Evolutionary conservation across 2,888 invertebrate genomes (phyloP), one percentile per base, ranked within the genome.

Genomic region (Anarsia innoxiella): DNA sequence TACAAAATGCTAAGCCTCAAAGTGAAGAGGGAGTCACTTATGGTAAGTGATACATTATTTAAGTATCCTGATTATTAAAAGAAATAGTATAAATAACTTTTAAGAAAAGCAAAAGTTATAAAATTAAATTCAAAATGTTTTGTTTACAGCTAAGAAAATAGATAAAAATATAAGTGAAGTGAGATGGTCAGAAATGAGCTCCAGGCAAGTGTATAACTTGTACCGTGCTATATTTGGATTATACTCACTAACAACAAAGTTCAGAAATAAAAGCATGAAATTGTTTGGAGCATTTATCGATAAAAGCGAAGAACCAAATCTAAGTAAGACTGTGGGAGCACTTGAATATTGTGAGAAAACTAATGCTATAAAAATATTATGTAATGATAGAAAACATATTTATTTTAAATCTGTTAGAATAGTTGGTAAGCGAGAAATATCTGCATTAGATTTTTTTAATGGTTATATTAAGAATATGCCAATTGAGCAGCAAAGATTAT

Each of bases 381-480:
- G 95, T 76, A 87, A 84, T 46, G 88, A 90, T 56, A 80, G 82
- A 35, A 86, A 77, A 48, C 91, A 87, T 77, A 73, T 95, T 41
- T 87, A 88, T 66, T 87, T 93, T 39, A 79, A 77, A 48, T 86
- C 87, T 50, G 49, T 95, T 38, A 86, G 89, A 56, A 69, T 95
- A 40, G 80, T 89, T 48, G 90, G 90, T 6, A 91, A 88, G 65
- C 91, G 88, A 66, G 79, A 87, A 53, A 93, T 96, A 88, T 88
- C 86, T 33, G 93, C 95, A 2, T 57, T 74, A 51, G 94, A 95
- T 63, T 97, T 97, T 82, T 90, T 90, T 70, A 95, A 95, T 84
- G 96, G 96, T 5, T 96, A 90, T 71, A 75, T 96, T 16, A 89
- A 87, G 58, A 91, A 91, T 76, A 55, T 67, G 29, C 56, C 71